Base-by-base conservation (phyloP, 2,797 vertebrate genomes). In the Amphiprion clarkii region DNA sequence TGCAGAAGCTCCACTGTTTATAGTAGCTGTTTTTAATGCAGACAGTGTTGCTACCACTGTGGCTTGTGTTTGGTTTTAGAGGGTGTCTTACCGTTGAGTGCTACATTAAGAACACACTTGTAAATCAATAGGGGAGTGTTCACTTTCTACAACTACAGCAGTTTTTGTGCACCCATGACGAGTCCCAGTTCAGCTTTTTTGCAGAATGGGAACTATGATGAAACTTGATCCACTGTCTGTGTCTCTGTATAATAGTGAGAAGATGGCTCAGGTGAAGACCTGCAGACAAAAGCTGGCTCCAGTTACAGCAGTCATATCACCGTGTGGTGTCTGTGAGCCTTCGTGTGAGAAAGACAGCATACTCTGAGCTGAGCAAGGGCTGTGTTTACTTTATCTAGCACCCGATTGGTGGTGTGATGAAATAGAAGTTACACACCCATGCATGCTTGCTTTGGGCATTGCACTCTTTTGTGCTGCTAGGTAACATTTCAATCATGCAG, bases 141-240 rank as follows among this genome's bases (percentile, higher is more conserved):
- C 36, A 60, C 51, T 68, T 5, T 55, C 53, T 73, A 21, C 56
- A 69, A 29, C 64, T 33, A 42, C n/a, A 65, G 33, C 55, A 64
- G 21, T 61, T 63, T 67, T 71, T 54, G 23, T 64, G 14, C 54
- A 55, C 19, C 3, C 19, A 44, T 40, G 21, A 59, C 64, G 62
- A 27, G 70, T 62, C 21, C 10, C 27, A 21, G 40, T 23, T 67
- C 60, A 67, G 21, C 51, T 33, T 56, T 60, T 61, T 49, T 67
- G 48, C 23, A 42, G 46, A 72, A 36, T 46, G 59, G 73, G 80
- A 68, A 66, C 75, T 36, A 46, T 21, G 66, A 21, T 90, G 88
- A 86, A 91, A 90, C 63, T 42, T 78, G 87, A 92, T 60, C 72
- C 65, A 70, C 60, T 40, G 64, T 31, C 59, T 77, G 52, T 55